These are phyloP conservation scores for Periophthalmus magnuspinnatus DNA, from an alignment of 2,797 vertebrate species.

Conservation along the genomic window DNA sequence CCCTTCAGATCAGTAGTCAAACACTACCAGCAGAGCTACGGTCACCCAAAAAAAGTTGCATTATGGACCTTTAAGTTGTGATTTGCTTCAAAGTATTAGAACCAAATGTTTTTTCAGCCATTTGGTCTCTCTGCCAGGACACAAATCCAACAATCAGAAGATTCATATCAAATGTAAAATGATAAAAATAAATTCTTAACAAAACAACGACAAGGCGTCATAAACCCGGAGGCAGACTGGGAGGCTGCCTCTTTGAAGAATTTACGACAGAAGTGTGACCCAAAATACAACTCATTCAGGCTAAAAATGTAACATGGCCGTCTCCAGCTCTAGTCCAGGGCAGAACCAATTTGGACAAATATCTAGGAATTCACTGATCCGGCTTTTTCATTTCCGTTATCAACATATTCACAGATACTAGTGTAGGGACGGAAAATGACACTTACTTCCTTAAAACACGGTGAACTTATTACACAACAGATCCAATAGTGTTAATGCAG, in stretches of 20 bases:
- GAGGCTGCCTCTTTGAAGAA: too few species aligned
- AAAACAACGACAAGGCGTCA: background rate
- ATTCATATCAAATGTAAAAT: background rate
- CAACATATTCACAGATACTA: too few species aligned
- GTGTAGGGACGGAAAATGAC: too few species aligned
- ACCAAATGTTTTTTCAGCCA: too few species aligned
- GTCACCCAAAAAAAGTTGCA: too few species aligned
- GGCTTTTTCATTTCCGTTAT: background rate
- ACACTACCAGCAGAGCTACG: too few species aligned
- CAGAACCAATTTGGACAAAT: background rate
- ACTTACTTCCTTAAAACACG: too few species aligned
- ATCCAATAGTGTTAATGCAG: too few species aligned
- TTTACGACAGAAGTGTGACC: slow-evolving; percentile 1
- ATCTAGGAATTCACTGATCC: background rate
- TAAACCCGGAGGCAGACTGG: background rate
- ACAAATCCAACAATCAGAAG: background rate
- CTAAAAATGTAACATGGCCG: background rate
- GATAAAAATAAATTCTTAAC: background rate
- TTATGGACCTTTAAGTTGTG: too few species aligned
- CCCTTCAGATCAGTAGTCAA: too few species aligned
- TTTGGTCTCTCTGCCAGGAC: background rate
- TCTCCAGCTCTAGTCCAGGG: background rate
- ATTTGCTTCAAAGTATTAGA: too few species aligned
- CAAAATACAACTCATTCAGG: background rate
- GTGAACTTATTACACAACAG: too few species aligned